A percentile compares a stretch with the other conserved stretches of the same genome.
Evolutionary conservation across 2,888 invertebrate species (phyloP).

Genomic region (Meliscaeva auricollis): DNA sequence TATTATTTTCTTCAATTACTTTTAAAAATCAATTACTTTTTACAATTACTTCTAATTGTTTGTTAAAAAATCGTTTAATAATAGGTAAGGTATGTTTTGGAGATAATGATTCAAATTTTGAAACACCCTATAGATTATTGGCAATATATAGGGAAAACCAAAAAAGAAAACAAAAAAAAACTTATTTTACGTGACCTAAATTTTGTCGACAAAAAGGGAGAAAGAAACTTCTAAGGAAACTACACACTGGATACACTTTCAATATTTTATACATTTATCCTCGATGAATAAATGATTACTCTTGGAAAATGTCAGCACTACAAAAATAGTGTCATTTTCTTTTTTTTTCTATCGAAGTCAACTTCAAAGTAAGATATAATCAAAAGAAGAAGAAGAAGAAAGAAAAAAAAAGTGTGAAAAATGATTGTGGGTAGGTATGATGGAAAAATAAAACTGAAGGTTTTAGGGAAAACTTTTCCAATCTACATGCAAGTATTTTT

Average conservation of each 20-base stretch:
- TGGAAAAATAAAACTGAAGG: constrained; percentile 1
- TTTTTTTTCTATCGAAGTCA: background rate
- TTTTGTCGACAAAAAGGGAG: constrained; percentile 2
- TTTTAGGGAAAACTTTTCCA: constrained; percentile 57
- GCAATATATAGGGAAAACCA: background rate
- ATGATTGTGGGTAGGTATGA: background rate
- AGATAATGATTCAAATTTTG: background rate
- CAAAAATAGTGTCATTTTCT: background rate
- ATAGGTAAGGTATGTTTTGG: too few species aligned
- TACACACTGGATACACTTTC: constrained; percentile 49
- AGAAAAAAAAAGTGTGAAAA: constrained; percentile 14
- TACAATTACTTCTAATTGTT: too few species aligned
- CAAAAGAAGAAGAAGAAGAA: background rate
- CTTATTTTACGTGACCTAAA: constrained; percentile 68
- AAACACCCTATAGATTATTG: constrained; percentile 32
- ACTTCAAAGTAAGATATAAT: background rate
- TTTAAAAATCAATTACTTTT: too few species aligned
- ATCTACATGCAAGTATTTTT: constrained; percentile 62
- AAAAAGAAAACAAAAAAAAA: constrained; percentile 14
- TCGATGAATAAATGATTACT: constrained; percentile 73
- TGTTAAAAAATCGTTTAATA: background rate
- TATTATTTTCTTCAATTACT: too few species aligned
- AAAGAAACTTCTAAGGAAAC: constrained; percentile 22
- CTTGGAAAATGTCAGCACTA: constrained; percentile 53
- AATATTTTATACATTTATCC: constrained; percentile 47